Evolutionary conservation across 2,113 vertebrate genomes (phyloP).

Genomic region (Mobula birostris): DNA sequence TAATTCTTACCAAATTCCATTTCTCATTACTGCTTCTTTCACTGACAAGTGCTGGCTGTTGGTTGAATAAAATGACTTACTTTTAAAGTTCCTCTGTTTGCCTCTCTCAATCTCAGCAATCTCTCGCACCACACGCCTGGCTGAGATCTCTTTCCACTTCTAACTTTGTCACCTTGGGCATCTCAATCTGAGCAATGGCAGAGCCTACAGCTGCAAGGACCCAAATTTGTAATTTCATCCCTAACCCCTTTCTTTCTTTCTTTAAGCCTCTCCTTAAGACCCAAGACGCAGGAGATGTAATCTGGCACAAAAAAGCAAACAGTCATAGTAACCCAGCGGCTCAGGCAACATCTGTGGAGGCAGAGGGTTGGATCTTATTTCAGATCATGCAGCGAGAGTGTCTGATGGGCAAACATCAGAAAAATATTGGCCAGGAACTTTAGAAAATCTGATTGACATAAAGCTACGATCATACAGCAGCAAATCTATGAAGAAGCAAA

Average conservation of each 20-base stretch:
- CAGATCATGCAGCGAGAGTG: too few relatives aligned
- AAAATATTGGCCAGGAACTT: background rate
- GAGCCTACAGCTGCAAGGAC: background rate
- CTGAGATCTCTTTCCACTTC: background rate
- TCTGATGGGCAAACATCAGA: too few relatives aligned
- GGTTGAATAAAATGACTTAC: too few relatives aligned
- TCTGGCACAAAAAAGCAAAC: too few relatives aligned
- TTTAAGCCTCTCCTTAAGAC: background rate
- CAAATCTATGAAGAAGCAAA: background rate
- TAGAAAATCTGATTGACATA: background rate
- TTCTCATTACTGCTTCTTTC: too few relatives aligned
- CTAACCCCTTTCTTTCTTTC: background rate
- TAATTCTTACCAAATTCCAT: too few relatives aligned
- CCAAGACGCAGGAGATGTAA: background rate
- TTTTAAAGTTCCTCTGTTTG: too few relatives aligned
- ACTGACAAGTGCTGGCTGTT: too few relatives aligned
- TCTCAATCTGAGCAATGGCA: background rate
- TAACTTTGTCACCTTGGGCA: background rate
- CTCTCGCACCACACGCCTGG: too few relatives aligned
- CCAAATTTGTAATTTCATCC: background rate
- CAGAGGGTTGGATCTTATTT: too few relatives aligned
- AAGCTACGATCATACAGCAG: background rate
- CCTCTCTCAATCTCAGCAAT: background rate
- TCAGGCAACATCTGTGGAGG: too few relatives aligned
- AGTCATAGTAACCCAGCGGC: too few relatives aligned